These are phyloP conservation scores for Saccopteryx bilineata DNA, from an alignment of 2,113 vertebrate species.

Conservation along the genomic window DNA sequence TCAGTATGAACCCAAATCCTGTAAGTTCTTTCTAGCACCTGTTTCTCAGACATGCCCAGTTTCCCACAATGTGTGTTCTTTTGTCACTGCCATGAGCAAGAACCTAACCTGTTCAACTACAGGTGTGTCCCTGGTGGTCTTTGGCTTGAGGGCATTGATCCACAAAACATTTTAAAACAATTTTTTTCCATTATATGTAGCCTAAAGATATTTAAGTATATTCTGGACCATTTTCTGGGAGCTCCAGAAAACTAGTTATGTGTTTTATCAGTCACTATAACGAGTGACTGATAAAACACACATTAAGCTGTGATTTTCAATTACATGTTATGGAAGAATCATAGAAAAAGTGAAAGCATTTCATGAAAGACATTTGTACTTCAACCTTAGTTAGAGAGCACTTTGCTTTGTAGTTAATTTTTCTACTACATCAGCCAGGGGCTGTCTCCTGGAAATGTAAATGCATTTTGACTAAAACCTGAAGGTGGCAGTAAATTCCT, in stretches of 20 bases:
- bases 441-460: not conserved
- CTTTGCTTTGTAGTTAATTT: slow-evolving; percentile 55
- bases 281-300: slow-evolving; percentile 21
- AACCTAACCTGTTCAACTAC: not conserved
- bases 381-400: not conserved
- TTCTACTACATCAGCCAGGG: slow-evolving; percentile 4
- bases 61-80: not conserved
- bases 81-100: not conserved
- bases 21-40: not conserved
- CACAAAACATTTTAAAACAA: not conserved
- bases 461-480: slow-evolving; percentile 73
- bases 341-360: slow-evolving; percentile 13
- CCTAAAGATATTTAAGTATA: not conserved
- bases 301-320: slow-evolving; percentile 37
- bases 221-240: slow-evolving; percentile 25
- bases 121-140: not conserved
- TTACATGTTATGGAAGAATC: slow-evolving; percentile 1
- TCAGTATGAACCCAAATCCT: not conserved
- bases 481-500: slow-evolving; percentile 89
- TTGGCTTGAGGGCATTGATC: not conserved
- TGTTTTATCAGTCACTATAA: no score
- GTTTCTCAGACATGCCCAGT: not conserved
- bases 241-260: not conserved
- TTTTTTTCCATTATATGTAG: slow-evolving; percentile 38
- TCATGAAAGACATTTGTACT: slow-evolving; percentile 34